phyloP scores from a whole-genome alignment of 2,113 vertebrate genomes.

The Zosterops japonicus region DNA sequence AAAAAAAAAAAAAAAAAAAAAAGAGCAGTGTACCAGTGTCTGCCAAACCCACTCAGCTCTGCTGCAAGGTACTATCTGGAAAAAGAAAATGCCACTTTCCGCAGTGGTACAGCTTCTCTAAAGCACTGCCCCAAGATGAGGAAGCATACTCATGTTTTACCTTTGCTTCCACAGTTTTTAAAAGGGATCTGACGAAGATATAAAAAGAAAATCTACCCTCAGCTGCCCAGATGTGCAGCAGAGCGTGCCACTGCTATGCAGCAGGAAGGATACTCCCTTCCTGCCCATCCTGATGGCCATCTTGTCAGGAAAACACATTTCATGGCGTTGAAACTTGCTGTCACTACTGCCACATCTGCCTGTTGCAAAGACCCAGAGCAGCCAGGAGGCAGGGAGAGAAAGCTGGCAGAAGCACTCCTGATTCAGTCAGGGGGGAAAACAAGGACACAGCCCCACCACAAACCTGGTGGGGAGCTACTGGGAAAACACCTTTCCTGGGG shows the following conservation, averaged over 20 bases:
- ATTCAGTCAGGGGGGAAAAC: not conserved
- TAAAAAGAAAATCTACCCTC: not conserved
- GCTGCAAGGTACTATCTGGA: not conserved
- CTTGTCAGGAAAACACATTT: constrained; percentile 25
- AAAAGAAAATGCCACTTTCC: not conserved
- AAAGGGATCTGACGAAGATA: not conserved
- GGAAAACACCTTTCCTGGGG: not conserved
- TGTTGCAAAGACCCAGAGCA: not conserved
- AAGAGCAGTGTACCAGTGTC: not conserved
- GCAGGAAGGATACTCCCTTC: constrained; percentile 51
- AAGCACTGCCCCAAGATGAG: not conserved
- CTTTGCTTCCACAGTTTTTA: not conserved
- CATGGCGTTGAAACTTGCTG: not conserved
- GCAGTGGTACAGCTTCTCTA: not conserved
- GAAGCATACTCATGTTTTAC: not conserved
- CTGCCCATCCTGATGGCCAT: not conserved
- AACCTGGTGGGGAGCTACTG: not conserved
- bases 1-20: not conserved
- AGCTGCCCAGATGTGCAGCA: not conserved
- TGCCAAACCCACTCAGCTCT: not conserved
- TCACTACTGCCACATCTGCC: not conserved
- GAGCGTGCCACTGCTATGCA: not conserved
- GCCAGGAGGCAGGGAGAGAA: not conserved
- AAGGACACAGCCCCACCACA: not conserved
- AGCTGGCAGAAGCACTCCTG: not conserved